Evolutionary conservation across 2,797 vertebrate species (phyloP).

Genomic region (Distichodus sexfasciatus): DNA sequence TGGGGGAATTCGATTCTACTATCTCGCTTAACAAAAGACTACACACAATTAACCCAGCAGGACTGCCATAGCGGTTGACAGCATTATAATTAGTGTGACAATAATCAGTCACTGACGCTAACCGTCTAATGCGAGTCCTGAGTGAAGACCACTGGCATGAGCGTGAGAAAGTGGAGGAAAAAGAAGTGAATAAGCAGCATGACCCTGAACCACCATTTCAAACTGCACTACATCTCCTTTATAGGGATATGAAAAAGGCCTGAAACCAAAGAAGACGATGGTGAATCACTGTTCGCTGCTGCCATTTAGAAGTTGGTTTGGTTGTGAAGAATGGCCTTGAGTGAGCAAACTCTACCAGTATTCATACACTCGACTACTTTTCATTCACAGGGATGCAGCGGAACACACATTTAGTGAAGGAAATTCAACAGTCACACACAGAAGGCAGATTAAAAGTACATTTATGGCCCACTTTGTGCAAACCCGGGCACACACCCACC

Average conservation of each 20-base stretch:
- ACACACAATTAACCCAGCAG: conserved; percentile 39
- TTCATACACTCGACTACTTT: background rate
- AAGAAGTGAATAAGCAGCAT: background rate
- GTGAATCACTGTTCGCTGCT: background rate
- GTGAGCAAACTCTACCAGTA: background rate
- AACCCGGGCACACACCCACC: too few species aligned
- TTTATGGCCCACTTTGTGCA: too few species aligned
- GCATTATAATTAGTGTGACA: conserved; percentile 46
- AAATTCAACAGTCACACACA: background rate
- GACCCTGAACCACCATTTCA: background rate
- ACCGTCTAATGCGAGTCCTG: conserved; percentile 18
- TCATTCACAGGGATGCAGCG: background rate
- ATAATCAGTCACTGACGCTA: conserved; percentile 41
- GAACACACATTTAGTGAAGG: background rate
- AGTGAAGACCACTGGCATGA: conserved; percentile 17
- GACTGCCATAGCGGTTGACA: conserved; percentile 25
- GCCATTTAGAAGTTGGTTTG: background rate
- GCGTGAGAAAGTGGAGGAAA: conserved; percentile 4
- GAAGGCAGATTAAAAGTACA: too few species aligned
- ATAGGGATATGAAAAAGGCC: background rate
- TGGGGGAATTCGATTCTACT: conserved; percentile 31
- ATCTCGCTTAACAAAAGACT: conserved; percentile 39
- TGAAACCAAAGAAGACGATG: background rate
- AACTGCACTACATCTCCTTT: background rate
- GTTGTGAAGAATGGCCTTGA: background rate